phyloP scores from a whole-genome alignment of 2,888 invertebrate genomes.

The Drosophila planitibia region DNA sequence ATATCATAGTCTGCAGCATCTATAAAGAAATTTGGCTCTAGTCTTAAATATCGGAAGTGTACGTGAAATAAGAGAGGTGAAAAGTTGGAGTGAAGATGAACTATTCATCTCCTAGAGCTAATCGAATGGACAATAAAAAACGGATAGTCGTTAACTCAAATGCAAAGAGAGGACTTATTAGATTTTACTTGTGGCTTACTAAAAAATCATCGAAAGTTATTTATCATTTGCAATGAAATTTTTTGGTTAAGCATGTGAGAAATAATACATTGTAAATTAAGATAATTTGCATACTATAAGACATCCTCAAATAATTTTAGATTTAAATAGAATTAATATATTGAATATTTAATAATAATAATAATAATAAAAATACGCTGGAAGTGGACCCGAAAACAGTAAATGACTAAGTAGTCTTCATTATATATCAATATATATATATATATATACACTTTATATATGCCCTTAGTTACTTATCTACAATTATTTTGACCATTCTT shows the following conservation, averaged over 20 bases:
- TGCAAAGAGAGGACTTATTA: neutral
- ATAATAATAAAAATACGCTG: neutral
- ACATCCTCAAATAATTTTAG: neutral
- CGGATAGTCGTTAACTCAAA: neutral
- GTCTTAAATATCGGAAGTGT: neutral
- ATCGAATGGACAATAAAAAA: neutral
- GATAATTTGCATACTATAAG: neutral
- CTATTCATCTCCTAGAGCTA: neutral
- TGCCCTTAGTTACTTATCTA: neutral
- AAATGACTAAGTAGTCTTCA: neutral
- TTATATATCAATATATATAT: neutral
- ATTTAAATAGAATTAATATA: neutral
- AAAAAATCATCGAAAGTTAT: neutral
- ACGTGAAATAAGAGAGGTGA: neutral
- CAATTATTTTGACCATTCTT: neutral
- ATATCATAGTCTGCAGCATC: neutral
- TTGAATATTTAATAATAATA: neutral
- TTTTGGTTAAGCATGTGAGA: neutral
- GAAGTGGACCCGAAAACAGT: neutral
- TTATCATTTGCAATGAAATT: neutral
- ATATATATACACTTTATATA: neutral
- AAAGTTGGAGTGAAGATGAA: neutral
- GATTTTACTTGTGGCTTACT: neutral
- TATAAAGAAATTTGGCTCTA: constrained; percentile 1
- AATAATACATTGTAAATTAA: neutral